These are phyloP conservation scores for Oreochromis niloticus DNA, from an alignment of 2,113 vertebrate genomes.

Conservation along the genomic window DNA sequence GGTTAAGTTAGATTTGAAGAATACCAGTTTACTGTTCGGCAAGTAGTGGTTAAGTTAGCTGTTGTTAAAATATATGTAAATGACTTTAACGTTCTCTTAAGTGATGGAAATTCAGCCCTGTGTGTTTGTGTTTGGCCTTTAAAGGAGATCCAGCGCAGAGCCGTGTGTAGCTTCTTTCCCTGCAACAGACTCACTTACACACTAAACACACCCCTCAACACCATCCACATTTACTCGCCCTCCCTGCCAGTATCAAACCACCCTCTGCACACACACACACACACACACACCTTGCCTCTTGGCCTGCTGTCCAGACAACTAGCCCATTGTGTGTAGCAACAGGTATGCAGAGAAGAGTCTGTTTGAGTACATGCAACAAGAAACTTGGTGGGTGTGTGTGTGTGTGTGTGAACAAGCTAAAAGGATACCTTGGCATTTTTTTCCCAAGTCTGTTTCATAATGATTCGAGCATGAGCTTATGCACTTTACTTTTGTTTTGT, in stretches of 20 bases:
- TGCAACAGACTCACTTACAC: not conserved
- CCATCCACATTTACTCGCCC: not conserved
- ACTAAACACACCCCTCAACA: not conserved
- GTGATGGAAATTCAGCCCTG: not conserved
- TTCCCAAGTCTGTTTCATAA: not conserved
- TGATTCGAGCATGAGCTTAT: not conserved
- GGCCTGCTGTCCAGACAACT: slow-evolving; percentile 71
- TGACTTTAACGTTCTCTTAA: not conserved
- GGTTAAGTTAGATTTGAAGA: not conserved
- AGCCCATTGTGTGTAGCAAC: slow-evolving; percentile 75
- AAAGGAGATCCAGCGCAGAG: not conserved
- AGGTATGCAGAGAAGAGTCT: slow-evolving; percentile 58
- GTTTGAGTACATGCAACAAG: slow-evolving; percentile 50
- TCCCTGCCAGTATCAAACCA: slow-evolving; percentile 17
- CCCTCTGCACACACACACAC: not conserved
- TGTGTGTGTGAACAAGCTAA: not conserved
- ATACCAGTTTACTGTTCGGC: not conserved
- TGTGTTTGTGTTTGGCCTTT: not conserved
- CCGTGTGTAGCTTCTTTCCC: not conserved
- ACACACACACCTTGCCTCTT: slow-evolving; percentile 23
- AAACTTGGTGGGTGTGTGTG: not conserved
- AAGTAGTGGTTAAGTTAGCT: not conserved
- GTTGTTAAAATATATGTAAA: not conserved
- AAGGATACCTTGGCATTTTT: not conserved
- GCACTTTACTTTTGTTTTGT: not conserved